phyloP scores from a whole-genome alignment of 2,797 vertebrate genomes.

The Melopsittacus undulatus region DNA sequence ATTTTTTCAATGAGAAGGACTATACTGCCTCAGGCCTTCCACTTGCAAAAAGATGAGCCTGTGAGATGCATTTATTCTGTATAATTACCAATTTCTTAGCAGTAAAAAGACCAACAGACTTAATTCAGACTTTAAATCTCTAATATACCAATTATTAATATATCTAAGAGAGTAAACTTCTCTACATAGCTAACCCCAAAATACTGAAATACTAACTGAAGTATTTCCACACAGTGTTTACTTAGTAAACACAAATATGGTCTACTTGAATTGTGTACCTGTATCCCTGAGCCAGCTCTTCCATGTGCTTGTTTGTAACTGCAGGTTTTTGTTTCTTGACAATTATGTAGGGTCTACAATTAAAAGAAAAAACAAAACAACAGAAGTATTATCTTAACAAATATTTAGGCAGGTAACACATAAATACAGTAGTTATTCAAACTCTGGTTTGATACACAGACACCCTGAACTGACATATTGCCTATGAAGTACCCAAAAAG shows the following conservation, averaged over 20 bases:
- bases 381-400: not conserved
- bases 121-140: not conserved
- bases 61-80: not conserved
- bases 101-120: not conserved
- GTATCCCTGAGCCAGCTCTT: slow-evolving; percentile 96
- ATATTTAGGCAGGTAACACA: not conserved
- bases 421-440: not conserved
- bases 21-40: not conserved
- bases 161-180: not conserved
- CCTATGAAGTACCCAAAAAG: not conserved
- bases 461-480: not conserved
- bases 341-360: slow-evolving; percentile 93
- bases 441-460: not conserved
- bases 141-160: not conserved
- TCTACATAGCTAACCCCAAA: not conserved
- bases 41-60: not conserved
- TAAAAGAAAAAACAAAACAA: not conserved
- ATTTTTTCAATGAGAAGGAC: not conserved
- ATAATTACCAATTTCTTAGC: not conserved
- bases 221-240: not conserved
- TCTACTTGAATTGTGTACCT: slow-evolving; percentile 78
- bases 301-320: slow-evolving; percentile 95
- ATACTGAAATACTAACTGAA: not conserved
- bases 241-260: not conserved
- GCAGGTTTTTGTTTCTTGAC: slow-evolving; percentile 94